Conservation (phyloP, 1,140 invertebrate genomes). For the Coboldia fuscipes region DNA sequence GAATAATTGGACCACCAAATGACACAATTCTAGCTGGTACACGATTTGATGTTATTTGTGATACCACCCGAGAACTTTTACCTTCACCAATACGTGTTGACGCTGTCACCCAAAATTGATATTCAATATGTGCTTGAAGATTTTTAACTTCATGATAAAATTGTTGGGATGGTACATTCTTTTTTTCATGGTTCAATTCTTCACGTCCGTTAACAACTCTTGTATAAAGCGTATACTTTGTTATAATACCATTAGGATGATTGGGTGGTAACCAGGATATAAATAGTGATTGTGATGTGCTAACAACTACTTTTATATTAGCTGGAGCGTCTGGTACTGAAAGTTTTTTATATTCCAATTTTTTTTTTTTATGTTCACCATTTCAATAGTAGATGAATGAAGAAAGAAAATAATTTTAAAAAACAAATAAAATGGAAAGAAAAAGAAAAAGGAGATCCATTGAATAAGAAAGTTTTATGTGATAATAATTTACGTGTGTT, state of each 20-base stretch:
- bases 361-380: neutral
- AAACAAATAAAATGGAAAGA: no score
- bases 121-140: conserved; percentile 51
- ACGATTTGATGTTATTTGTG: conserved; percentile 27
- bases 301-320: conserved; percentile 60
- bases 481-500: conserved; percentile 8
- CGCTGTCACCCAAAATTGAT: conserved; percentile 64
- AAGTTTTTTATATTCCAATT: conserved; percentile 6
- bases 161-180: conserved; percentile 34
- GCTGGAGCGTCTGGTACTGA: conserved; percentile 57
- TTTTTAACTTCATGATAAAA: conserved; percentile 40
- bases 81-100: conserved; percentile 54
- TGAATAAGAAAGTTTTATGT: conserved; percentile 1
- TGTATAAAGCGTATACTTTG: conserved; percentile 58
- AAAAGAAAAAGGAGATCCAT: no score
- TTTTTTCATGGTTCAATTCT: conserved; percentile 43
- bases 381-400: no score
- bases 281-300: conserved; percentile 47
- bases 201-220: conserved; percentile 41
- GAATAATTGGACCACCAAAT: conserved; percentile 38
- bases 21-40: conserved; percentile 46
- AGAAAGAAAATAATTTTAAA: no score
- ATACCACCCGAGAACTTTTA: conserved; percentile 41
- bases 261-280: conserved; percentile 59
- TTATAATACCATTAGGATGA: conserved; percentile 57